Evolutionary conservation across 2,888 invertebrate genomes (phyloP).

Genomic region (Dyspetes luteomarginatus): DNA sequence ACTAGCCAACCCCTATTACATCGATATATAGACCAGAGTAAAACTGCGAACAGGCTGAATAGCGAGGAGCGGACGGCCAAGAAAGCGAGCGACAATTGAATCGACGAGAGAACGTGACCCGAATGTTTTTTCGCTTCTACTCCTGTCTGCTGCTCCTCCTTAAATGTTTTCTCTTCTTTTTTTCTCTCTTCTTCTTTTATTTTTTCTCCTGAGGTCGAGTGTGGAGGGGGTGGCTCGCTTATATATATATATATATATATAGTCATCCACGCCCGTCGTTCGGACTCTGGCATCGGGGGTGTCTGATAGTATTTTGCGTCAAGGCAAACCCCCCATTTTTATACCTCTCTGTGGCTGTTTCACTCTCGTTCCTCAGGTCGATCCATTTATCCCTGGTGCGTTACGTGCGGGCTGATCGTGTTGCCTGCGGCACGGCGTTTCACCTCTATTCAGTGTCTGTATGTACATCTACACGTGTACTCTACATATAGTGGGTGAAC

Average conservation of each 20-base stretch:
- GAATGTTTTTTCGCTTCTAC: slow-evolving; percentile 72
- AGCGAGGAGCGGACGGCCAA: slow-evolving; percentile 62
- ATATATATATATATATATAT: slow-evolving; percentile 34
- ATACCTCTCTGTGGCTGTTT: neutral
- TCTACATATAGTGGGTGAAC: no score
- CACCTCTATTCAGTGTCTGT: slow-evolving; percentile 9
- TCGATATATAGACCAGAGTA: neutral
- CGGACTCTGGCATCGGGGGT: slow-evolving; percentile 33
- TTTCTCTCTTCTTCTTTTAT: slow-evolving; percentile 34
- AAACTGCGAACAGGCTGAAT: slow-evolving; percentile 54
- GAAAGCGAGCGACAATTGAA: slow-evolving; percentile 79
- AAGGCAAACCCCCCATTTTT: neutral
- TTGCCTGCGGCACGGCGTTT: slow-evolving; percentile 50
- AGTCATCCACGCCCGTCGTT: slow-evolving; percentile 62
- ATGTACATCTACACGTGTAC: neutral
- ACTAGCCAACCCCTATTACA: slow-evolving; percentile 26
- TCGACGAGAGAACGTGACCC: slow-evolving; percentile 79
- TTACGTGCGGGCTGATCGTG: slow-evolving; percentile 49
- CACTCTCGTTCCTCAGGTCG: slow-evolving; percentile 12
- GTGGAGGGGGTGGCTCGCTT: slow-evolving; percentile 37
- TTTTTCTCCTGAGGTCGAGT: slow-evolving; percentile 26
- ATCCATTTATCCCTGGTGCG: slow-evolving; percentile 54
- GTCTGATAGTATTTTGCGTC: neutral
- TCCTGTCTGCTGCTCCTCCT: slow-evolving; percentile 66
- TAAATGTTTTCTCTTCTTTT: slow-evolving; percentile 67